Percentiles rank a stretch among this genome's conserved stretches.
Conservation (phyloP, 2,888 invertebrate genomes). For the Ochropleura plecta region DNA sequence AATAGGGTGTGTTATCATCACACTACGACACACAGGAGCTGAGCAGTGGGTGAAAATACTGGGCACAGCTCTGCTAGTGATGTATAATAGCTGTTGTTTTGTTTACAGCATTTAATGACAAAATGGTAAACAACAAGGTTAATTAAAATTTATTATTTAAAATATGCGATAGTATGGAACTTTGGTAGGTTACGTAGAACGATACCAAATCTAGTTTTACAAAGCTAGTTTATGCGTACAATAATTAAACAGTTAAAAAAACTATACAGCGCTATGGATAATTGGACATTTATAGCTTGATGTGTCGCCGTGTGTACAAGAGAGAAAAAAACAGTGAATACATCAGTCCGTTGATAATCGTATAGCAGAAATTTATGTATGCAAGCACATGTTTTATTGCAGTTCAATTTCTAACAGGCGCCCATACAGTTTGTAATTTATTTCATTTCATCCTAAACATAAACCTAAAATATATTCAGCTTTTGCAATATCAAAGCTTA, state of each 20-base stretch:
- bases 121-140: no score
- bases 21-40: no score
- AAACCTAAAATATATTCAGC: neutral
- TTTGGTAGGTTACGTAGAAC: neutral
- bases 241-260: no score
- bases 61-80: no score
- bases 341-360: neutral
- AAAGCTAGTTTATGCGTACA: no score
- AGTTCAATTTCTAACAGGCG: constrained; percentile 2
- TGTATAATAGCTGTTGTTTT: no score
- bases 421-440: neutral
- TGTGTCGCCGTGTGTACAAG: neutral
- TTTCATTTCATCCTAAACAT: neutral
- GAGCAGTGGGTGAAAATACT: no score
- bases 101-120: no score
- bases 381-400: neutral
- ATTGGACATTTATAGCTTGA: no score
- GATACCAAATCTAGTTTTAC: no score
- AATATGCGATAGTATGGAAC: neutral
- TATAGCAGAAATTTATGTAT: neutral
- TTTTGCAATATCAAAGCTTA: neutral
- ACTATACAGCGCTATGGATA: no score
- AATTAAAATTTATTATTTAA: neutral
- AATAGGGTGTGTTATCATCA: no score
- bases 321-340: neutral